These are phyloP conservation scores for Papilio elwesi DNA, from an alignment of 2,888 invertebrate genomes.

Conservation along the genomic window DNA sequence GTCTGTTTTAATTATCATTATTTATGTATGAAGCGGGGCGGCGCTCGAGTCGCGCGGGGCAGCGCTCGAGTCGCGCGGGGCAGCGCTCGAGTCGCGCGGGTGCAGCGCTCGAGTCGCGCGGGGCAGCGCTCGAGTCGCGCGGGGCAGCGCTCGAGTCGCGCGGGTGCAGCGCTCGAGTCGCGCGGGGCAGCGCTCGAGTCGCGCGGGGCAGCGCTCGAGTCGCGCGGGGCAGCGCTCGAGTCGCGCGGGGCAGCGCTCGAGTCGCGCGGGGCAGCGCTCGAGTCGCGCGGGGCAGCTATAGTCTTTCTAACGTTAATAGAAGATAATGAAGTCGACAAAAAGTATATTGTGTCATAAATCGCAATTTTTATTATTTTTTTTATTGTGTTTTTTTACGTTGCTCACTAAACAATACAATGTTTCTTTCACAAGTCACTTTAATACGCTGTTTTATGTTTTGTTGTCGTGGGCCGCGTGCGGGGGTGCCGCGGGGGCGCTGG, in stretches of 20 bases:
- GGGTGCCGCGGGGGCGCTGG: neutral
- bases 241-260: no score
- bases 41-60: slow-evolving; percentile 26
- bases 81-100: neutral
- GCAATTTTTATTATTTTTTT: neutral
- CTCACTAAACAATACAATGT: slow-evolving; percentile 9
- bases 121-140: slow-evolving; percentile 26
- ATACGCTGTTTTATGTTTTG: neutral
- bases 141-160: slow-evolving; percentile 15
- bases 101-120: no score
- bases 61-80: slow-evolving; percentile 24
- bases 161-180: no score
- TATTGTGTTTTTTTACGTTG: neutral
- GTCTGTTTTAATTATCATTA: slow-evolving; percentile 26
- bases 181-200: slow-evolving; percentile 25
- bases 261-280: slow-evolving; percentile 25
- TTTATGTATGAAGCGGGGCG: slow-evolving; percentile 39
- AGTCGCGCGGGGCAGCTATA: slow-evolving; percentile 27
- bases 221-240: slow-evolving; percentile 26
- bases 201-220: slow-evolving; percentile 25
- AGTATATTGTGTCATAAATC: neutral
- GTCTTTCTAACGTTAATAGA: slow-evolving; percentile 41
- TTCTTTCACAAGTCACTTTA: slow-evolving; percentile 11
- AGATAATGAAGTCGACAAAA: slow-evolving; percentile 4
- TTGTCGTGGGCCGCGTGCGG: neutral